Evolutionary conservation across 2,888 invertebrate genomes (phyloP).

Genomic region (Chrysolina americana): DNA sequence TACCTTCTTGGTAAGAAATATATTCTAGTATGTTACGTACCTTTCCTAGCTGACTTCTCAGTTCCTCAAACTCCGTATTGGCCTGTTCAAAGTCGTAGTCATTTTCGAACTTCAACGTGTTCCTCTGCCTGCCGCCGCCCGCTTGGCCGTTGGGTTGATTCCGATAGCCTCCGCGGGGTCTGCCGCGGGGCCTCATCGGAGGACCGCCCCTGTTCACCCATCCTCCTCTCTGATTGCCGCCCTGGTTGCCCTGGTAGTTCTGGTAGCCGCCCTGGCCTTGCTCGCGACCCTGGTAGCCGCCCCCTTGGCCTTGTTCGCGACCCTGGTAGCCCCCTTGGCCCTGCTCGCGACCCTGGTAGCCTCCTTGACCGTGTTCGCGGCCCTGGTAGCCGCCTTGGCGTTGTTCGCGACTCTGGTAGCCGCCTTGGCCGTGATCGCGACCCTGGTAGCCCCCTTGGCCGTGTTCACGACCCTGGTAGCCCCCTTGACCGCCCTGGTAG

Average conservation of each 20-base stretch:
- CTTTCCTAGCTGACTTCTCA: slow-evolving; percentile 88
- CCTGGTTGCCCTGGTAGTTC: slow-evolving; percentile 56
- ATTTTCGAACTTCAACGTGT: slow-evolving; percentile 91
- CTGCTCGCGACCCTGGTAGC: slow-evolving; percentile 1
- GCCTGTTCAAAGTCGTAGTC: slow-evolving; percentile 99
- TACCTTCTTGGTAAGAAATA: too few relatives aligned
- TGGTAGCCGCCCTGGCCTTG: slow-evolving; percentile 2
- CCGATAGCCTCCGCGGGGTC: slow-evolving; percentile 53
- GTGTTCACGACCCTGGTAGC: slow-evolving; percentile 50
- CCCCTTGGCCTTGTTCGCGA: not conserved
- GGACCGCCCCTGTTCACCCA: slow-evolving; percentile 57
- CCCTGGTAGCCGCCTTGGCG: slow-evolving; percentile 20
- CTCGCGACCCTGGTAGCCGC: not conserved
- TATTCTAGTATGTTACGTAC: slow-evolving; percentile 57
- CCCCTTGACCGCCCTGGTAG: slow-evolving; percentile 51
- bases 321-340: slow-evolving; percentile 20
- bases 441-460: slow-evolving; percentile 36
- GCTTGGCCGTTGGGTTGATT: slow-evolving; percentile 54
- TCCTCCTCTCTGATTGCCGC: slow-evolving; percentile 49
- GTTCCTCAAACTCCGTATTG: slow-evolving; percentile 96
- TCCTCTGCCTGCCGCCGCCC: slow-evolving; percentile 68
- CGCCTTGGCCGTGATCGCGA: slow-evolving; percentile 56
- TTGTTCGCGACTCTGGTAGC: slow-evolving; percentile 23
- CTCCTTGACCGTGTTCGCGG: slow-evolving; percentile 20
- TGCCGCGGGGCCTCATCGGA: slow-evolving; percentile 54